Conservation (phyloP, 2,113 vertebrate genomes). For the Grus americana region DNA sequence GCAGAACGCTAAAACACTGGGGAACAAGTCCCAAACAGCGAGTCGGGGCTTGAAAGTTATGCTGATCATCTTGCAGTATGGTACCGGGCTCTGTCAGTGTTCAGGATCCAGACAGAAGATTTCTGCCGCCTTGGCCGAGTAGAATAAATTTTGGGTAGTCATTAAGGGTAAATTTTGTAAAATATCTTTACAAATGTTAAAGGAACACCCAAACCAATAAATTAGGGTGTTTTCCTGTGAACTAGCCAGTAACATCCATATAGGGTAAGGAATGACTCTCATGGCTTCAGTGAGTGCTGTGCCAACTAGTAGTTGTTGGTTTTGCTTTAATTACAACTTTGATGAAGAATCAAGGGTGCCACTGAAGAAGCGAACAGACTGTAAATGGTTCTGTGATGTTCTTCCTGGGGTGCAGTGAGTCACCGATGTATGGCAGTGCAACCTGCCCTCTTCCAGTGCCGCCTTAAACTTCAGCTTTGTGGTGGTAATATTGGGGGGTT, state of each 20-base stretch:
- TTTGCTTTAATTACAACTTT: conserved; percentile 24
- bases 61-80: neutral
- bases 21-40: neutral
- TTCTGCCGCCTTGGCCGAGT: neutral
- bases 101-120: neutral
- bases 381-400: neutral
- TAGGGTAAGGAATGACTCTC: neutral
- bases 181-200: neutral
- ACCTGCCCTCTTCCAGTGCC: neutral
- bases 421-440: neutral
- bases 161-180: neutral
- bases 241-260: neutral
- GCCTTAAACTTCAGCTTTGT: neutral
- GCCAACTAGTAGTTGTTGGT: neutral
- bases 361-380: neutral
- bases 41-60: neutral
- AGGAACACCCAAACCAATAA: neutral
- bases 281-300: neutral
- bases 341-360: neutral
- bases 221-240: neutral
- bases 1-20: fast-evolving
- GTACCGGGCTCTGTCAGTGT: neutral
- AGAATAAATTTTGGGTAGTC: neutral
- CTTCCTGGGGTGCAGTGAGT: neutral
- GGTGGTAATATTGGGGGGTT: neutral